Evolutionary conservation across 2,888 invertebrate genomes (phyloP).

Genomic region (Horisme vitalbata): DNA sequence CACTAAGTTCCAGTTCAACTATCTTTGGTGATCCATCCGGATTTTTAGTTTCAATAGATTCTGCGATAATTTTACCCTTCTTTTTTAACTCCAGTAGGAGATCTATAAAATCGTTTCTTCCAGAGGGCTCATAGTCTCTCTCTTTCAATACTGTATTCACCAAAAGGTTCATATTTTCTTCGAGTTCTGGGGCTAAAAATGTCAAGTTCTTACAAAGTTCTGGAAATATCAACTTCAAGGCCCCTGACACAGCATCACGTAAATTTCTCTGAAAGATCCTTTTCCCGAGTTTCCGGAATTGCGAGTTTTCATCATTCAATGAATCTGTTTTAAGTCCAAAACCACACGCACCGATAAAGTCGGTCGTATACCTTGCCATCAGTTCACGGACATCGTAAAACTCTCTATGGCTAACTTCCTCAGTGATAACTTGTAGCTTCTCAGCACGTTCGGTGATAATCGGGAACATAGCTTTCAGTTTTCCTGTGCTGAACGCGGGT

Average conservation of each 20-base stretch:
- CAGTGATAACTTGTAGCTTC: constrained; percentile 58
- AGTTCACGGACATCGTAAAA: constrained; percentile 65
- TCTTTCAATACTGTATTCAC: constrained; percentile 56
- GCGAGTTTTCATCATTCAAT: constrained; percentile 61
- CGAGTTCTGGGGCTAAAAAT: constrained; percentile 56
- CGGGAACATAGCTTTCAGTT: constrained; percentile 71
- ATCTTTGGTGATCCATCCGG: constrained; percentile 57
- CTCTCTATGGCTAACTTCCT: constrained; percentile 50
- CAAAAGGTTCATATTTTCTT: constrained; percentile 53
- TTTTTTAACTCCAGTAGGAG: constrained; percentile 62
- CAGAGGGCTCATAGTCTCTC: constrained; percentile 60
- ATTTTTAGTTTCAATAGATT: constrained; percentile 61
- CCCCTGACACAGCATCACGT: constrained; percentile 51
- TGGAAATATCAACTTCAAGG: constrained; percentile 62
- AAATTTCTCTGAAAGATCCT: constrained; percentile 61
- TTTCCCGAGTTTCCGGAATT: constrained; percentile 64
- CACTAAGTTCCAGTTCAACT: constrained; percentile 59
- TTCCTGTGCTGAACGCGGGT: constrained; percentile 67
- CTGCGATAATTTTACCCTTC: constrained; percentile 62
- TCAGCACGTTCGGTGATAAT: constrained; percentile 66
- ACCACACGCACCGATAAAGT: constrained; percentile 71
- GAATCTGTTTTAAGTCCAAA: constrained; percentile 71
- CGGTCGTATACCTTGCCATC: constrained; percentile 73
- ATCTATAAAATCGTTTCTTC: constrained; percentile 71
- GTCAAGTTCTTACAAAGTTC: constrained; percentile 58